Base-by-base conservation (phyloP, 2,113 vertebrate species). In the Gopherus evgoodei region DNA sequence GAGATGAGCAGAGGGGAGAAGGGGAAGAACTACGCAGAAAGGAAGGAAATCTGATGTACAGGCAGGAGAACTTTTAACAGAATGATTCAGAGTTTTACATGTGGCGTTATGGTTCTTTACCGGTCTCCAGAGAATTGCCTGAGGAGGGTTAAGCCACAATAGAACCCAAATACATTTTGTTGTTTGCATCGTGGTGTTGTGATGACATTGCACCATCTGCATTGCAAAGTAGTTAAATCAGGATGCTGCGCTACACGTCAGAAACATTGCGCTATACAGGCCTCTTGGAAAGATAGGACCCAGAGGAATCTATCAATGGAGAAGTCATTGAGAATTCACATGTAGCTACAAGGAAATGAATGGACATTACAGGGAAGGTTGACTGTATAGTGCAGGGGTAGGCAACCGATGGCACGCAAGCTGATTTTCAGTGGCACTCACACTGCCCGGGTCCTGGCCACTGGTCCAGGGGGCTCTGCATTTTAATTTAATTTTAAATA, bases 51-150 rank as follows among this genome's bases (percentile, higher is more conserved):
- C 96, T 97, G 96, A 96, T 97, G 94, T 31, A 94, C 93, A 92
- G 89, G 56, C 31, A 84, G 95, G 96, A 95, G 93, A 96, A 97
- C 95, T 1, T 88, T 16, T 19, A 47, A 86, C 89, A 95, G 95
- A 94, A 96, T 90, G 95, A 93, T 95, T 93, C 95, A 94, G 96
- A 91, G 42, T 94, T 96, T 97, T 92, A 97, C 93, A 92, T 93
- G 95, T 95, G 96, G 96, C 86, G 5, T 44, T 38, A 25, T 44
- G 97, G 95, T 96, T 97, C 96, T 97, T 90, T 96, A 95, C 95
- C 95, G 94, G 91, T 96, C 96, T 97, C 96, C 86, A 95, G 93
- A 96, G 88, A 96, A 95, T 95, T 90, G 96, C 94, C 92, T 95
- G 5, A 0, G 91, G 91, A 94, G 75, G 88, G 96, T 80, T 93